Evolutionary conservation across 1,140 invertebrate genomes (phyloP).

Genomic region (Drosophila insularis): DNA sequence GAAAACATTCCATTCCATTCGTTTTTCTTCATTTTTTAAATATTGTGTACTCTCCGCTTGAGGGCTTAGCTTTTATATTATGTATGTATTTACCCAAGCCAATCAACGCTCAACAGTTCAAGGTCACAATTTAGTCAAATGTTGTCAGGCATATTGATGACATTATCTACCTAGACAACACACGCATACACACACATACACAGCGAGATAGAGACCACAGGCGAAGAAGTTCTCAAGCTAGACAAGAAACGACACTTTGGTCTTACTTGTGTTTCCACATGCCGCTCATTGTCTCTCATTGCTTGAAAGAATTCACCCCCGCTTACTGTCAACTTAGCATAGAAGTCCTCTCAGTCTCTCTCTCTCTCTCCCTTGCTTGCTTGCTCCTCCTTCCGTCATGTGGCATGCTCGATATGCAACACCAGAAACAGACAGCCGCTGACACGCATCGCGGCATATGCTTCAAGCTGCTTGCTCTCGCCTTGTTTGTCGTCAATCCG

Average conservation of each 20-base stretch:
- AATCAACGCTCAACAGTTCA: conserved; percentile 23
- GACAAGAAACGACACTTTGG: conserved; percentile 47
- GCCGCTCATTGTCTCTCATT: not conserved
- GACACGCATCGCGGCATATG: conserved; percentile 75
- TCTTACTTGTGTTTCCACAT: conserved; percentile 11
- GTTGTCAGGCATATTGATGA: conserved; percentile 49
- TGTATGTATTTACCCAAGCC: not conserved
- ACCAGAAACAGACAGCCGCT: conserved; percentile 39
- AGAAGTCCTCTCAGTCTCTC: not conserved
- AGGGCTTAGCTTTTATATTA: not conserved
- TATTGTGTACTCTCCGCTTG: not conserved
- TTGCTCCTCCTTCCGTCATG: too few relatives aligned
- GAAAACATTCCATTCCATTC: not conserved
- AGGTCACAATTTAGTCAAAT: conserved; percentile 36
- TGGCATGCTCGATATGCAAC: conserved; percentile 45
- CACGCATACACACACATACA: conserved; percentile 13
- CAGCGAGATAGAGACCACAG: too few relatives aligned
- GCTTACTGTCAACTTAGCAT: not conserved
- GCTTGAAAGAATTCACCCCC: not conserved
- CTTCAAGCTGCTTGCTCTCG: conserved; percentile 37
- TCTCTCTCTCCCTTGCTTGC: too few relatives aligned
- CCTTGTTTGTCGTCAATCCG: conserved; percentile 29
- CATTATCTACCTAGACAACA: conserved; percentile 59
- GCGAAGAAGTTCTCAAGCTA: conserved; percentile 22
- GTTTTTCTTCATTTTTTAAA: not conserved